phyloP scores from a whole-genome alignment of 2,888 invertebrate species.

The Cantharis rustica region DNA sequence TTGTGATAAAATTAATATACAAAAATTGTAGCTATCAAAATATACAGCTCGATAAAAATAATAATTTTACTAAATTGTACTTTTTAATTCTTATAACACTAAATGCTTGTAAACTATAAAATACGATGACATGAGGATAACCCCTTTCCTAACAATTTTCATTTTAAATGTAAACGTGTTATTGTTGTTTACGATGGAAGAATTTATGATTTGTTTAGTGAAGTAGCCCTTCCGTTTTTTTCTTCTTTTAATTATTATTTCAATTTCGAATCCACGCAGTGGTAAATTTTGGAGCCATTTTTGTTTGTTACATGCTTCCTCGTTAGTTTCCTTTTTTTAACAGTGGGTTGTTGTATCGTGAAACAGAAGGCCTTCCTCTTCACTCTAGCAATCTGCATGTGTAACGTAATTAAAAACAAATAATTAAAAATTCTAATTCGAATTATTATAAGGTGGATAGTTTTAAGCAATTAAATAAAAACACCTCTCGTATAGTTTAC shows the following conservation, averaged over 20 bases:
- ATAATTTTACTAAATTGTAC: background rate
- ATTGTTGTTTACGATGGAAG: background rate
- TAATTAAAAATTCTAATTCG: background rate
- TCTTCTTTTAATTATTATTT: background rate
- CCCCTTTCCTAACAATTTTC: background rate
- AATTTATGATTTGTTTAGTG: background rate
- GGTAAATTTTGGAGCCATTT: background rate
- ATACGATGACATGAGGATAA: background rate
- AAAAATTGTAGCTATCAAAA: background rate
- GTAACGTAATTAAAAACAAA: background rate
- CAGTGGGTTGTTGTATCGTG: background rate
- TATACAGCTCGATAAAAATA: background rate
- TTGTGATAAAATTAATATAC: background rate
- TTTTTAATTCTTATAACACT: background rate
- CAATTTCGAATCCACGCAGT: background rate
- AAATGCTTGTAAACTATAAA: background rate
- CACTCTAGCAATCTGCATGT: background rate
- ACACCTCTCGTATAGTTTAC: background rate
- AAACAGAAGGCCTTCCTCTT: background rate
- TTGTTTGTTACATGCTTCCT: background rate
- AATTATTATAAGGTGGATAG: background rate
- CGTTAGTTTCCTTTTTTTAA: background rate
- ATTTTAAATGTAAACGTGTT: background rate
- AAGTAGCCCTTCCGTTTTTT: background rate
- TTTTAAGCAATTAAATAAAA: background rate